These are phyloP conservation scores for Xiphias gladius DNA, from an alignment of 2,113 vertebrate genomes.

Conservation along the genomic window DNA sequence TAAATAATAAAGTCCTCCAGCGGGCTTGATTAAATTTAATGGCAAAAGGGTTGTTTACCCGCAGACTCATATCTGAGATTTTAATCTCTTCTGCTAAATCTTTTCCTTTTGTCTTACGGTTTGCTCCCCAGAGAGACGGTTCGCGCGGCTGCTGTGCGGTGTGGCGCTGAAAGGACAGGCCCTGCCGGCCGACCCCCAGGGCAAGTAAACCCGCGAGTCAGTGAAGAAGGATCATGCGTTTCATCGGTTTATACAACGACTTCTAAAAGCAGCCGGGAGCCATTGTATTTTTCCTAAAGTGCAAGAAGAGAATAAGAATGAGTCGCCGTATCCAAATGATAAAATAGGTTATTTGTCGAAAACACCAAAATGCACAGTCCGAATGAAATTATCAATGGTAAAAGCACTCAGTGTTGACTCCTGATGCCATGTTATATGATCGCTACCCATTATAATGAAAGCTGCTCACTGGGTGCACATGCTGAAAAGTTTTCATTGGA, in stretches of 20 bases:
- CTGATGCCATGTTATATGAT: no score
- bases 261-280: slow-evolving; percentile 27
- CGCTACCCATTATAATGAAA: no score
- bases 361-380: neutral
- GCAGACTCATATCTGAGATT: slow-evolving; percentile 68
- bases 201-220: slow-evolving; percentile 24
- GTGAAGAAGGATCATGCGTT: slow-evolving; percentile 49
- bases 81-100: slow-evolving; percentile 77
- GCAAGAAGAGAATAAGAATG: neutral
- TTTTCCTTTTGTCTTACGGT: slow-evolving; percentile 60
- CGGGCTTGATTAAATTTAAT: slow-evolving; percentile 63
- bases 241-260: slow-evolving; percentile 42
- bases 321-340: neutral
- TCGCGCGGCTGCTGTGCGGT: slow-evolving; percentile 36
- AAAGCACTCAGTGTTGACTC: no score
- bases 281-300: slow-evolving; percentile 8
- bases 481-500: no score
- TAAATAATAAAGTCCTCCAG: slow-evolving; percentile 72
- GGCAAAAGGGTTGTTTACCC: slow-evolving; percentile 59
- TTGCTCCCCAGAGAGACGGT: slow-evolving; percentile 41
- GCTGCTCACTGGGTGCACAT: no score
- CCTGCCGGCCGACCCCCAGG: slow-evolving; percentile 30
- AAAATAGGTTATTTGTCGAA: slow-evolving; percentile 2
- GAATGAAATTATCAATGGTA: no score
- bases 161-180: slow-evolving; percentile 41